Percentiles rank a stretch among this genome's conserved stretches.
These are phyloP conservation scores for Asteroscopus sphinx DNA, from an alignment of 2,888 invertebrate genomes.

Conservation along the genomic window DNA sequence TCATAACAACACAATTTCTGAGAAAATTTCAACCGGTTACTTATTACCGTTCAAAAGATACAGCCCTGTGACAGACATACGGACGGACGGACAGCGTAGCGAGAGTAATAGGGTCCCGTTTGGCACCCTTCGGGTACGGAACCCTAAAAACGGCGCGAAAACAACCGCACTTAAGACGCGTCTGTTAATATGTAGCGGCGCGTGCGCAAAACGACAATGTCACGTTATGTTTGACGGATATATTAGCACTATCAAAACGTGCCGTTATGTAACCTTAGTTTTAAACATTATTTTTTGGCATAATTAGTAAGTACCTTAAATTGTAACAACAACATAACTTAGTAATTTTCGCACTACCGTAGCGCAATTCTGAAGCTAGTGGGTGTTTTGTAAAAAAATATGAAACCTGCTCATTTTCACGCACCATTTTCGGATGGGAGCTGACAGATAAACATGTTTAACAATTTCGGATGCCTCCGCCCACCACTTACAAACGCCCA, in stretches of 20 bases:
- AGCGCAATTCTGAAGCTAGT: background rate
- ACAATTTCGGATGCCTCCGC: too few species aligned
- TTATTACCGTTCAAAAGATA: too few species aligned
- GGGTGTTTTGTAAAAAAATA: too few species aligned
- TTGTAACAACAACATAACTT: background rate
- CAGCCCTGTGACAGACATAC: too few species aligned
- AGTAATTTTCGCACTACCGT: background rate
- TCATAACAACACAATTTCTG: too few species aligned
- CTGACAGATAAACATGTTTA: too few species aligned
- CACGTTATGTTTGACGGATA: slow-evolving; percentile 23
- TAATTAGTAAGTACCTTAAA: background rate
- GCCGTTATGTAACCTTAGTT: slow-evolving; percentile 25
- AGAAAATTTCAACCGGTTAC: too few species aligned
- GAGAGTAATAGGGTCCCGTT: too few species aligned
- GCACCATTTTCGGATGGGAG: background rate
- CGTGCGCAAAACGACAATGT: slow-evolving; percentile 18
- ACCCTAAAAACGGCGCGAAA: background rate
- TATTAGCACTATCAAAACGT: slow-evolving; percentile 28
- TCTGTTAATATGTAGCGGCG: slow-evolving; percentile 15
- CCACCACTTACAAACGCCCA: background rate
- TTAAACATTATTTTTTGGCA: slow-evolving; percentile 13
- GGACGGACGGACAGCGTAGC: too few species aligned
- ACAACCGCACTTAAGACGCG: slow-evolving; percentile 7
- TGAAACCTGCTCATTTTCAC: background rate
- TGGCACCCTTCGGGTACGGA: too few species aligned